Evolutionary conservation across 2,888 invertebrate species (phyloP).

Genomic region (Melanotus villosus): DNA sequence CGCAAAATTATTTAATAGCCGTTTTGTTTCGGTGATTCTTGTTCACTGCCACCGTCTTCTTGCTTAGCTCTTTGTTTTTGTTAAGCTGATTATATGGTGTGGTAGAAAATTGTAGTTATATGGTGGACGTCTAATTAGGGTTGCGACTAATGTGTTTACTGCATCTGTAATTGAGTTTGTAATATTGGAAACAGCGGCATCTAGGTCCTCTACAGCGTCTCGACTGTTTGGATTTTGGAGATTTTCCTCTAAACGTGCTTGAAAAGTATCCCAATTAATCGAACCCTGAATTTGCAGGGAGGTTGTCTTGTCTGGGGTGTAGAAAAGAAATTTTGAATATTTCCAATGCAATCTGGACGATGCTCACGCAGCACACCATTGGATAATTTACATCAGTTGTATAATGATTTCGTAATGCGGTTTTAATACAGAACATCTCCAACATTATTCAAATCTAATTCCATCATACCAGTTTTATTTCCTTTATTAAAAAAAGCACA

Average conservation of each 20-base stretch:
- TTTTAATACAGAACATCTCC: too few species aligned
- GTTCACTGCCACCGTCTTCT: not conserved
- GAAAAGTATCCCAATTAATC: not conserved
- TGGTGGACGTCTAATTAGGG: not conserved
- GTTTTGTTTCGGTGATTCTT: constrained; percentile 1
- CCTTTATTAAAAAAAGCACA: too few species aligned
- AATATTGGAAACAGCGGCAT: not conserved
- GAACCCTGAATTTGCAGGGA: too few species aligned
- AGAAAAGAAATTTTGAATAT: too few species aligned
- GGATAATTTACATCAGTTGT: too few species aligned
- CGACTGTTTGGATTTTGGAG: not conserved
- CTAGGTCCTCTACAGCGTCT: not conserved
- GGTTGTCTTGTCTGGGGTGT: not conserved
- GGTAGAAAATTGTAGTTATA: not conserved
- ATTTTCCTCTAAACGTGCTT: not conserved
- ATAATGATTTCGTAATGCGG: too few species aligned
- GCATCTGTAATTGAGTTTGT: not conserved
- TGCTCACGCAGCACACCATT: too few species aligned
- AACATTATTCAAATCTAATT: too few species aligned
- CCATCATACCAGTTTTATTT: too few species aligned
- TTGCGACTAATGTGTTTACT: not conserved
- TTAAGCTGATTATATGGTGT: not conserved
- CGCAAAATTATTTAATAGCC: constrained; percentile 3
- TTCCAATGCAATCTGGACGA: too few species aligned
- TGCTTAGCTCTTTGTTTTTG: not conserved